These are phyloP conservation scores for Alviniconcha strummeri DNA, from an alignment of 2,888 invertebrate species.

Conservation along the genomic window DNA sequence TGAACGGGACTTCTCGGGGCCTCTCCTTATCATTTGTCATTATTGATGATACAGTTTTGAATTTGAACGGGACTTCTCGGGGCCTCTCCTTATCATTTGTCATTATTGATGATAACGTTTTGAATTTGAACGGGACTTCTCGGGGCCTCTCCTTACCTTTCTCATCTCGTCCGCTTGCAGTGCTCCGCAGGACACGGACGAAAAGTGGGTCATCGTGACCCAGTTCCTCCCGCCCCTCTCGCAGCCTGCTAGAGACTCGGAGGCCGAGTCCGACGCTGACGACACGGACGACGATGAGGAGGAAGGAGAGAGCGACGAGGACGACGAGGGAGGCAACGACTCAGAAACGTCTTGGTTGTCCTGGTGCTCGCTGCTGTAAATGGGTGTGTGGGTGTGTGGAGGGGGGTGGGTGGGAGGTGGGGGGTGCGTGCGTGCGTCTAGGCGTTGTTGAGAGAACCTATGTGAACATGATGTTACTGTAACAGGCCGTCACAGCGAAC, in stretches of 20 bases:
- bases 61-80: too few relatives aligned
- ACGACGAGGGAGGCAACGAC: not conserved
- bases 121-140: too few relatives aligned
- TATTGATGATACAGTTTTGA: too few relatives aligned
- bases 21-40: too few relatives aligned
- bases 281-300: slow-evolving; percentile 15
- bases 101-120: too few relatives aligned
- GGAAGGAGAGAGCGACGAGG: not conserved
- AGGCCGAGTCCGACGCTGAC: slow-evolving; percentile 23
- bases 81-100: too few relatives aligned
- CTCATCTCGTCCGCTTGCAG: not conserved
- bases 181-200: not conserved
- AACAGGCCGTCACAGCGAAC: too few relatives aligned
- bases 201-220: slow-evolving; percentile 5
- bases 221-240: slow-evolving; percentile 14
- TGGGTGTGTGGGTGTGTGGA: slow-evolving; percentile 5
- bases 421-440: too few relatives aligned
- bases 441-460: too few relatives aligned
- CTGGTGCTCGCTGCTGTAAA: slow-evolving; percentile 4
- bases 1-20: too few relatives aligned
- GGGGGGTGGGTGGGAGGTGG: not conserved
- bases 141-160: not conserved
- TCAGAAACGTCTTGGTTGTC: not conserved
- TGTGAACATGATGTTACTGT: too few relatives aligned
- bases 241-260: slow-evolving; percentile 20